Percentiles rank a stretch among this genome's conserved stretches.
Conservation (phyloP, 2,888 invertebrate genomes). For the Aelia acuminata region DNA sequence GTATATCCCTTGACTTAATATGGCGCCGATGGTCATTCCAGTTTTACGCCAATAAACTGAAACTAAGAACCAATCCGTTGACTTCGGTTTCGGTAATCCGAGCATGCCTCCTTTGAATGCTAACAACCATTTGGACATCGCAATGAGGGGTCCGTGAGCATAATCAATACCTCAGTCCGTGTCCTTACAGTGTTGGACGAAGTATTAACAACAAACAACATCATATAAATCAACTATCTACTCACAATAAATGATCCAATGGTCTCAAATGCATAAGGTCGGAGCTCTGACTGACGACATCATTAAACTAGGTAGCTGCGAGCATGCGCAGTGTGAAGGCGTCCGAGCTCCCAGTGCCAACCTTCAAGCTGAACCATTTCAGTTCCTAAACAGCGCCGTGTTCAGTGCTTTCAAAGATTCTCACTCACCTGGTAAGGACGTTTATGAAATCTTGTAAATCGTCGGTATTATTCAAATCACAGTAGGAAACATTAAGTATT, state of each 20-base stretch:
- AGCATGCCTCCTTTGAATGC: not conserved
- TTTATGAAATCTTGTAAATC: not conserved
- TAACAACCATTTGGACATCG: not conserved
- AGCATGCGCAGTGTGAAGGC: slow-evolving; percentile 1
- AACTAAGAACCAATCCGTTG: not conserved
- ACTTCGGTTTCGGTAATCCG: not conserved
- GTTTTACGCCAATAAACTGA: no score
- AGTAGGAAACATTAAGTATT: not conserved
- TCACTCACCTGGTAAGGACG: not conserved
- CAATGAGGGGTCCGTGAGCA: not conserved
- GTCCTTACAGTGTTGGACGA: not conserved
- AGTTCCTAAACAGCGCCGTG: not conserved
- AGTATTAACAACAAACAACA: not conserved
- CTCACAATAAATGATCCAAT: not conserved
- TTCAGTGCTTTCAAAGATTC: not conserved
- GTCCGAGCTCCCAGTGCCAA: not conserved
- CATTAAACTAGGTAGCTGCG: not conserved
- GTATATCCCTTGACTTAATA: no score
- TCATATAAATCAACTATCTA: not conserved
- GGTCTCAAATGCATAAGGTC: not conserved
- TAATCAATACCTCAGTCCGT: slow-evolving; percentile 11
- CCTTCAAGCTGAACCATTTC: slow-evolving; percentile 2
- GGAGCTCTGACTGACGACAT: slow-evolving; percentile 4
- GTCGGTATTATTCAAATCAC: not conserved
- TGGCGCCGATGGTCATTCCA: no score